These are phyloP conservation scores for Alouatta palliata DNA, from an alignment of 2,113 vertebrate genomes.

Conservation along the genomic window DNA sequence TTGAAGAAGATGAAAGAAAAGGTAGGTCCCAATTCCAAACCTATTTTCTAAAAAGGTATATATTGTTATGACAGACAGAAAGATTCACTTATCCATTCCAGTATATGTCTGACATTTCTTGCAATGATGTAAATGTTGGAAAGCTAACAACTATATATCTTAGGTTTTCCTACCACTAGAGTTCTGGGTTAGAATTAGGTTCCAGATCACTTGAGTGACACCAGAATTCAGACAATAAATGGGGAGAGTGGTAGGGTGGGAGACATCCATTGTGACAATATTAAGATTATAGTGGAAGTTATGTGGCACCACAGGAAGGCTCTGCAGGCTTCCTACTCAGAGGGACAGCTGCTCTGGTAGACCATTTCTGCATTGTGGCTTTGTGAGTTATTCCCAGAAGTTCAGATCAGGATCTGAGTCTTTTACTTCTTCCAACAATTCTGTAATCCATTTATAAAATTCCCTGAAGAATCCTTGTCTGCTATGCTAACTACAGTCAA, in stretches of 20 bases:
- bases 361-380: not conserved
- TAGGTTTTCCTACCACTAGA: not conserved
- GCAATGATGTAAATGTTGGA: not conserved
- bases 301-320: not conserved
- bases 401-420: not conserved
- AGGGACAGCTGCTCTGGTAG: not conserved
- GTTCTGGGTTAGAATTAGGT: not conserved
- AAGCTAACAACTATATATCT: not conserved
- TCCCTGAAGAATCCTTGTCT: not conserved
- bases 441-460: not conserved
- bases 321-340: not conserved
- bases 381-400: slow-evolving; percentile 5
- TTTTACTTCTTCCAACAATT: not conserved
- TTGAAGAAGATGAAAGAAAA: not conserved
- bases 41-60: not conserved
- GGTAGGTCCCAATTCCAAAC: not conserved
- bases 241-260: not conserved
- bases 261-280: not conserved
- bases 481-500: not conserved
- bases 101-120: not conserved
- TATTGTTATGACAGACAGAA: not conserved
- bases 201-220: not conserved
- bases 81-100: not conserved
- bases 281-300: not conserved
- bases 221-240: not conserved